phyloP scores from a whole-genome alignment of 2,797 vertebrate species.

The Myotis pilosus region DNA sequence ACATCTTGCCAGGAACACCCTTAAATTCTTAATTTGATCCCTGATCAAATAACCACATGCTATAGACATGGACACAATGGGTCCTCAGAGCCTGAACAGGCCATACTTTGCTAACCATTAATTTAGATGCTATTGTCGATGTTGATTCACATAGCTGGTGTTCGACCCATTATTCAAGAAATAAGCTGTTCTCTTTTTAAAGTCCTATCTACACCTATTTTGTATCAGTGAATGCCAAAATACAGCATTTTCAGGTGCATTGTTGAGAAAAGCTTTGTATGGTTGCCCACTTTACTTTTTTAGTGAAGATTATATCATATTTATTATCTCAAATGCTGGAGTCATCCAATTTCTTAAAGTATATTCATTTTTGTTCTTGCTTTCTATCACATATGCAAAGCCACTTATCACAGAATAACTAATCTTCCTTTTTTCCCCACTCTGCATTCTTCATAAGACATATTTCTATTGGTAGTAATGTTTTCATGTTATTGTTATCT shows the following conservation, averaged over 20 bases:
- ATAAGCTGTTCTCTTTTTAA: slow-evolving; percentile 16
- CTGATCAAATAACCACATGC: not conserved
- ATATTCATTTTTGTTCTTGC: not conserved
- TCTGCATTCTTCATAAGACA: slow-evolving; percentile 30
- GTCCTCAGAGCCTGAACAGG: not conserved
- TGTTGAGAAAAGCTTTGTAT: not conserved
- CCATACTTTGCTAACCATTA: slow-evolving; percentile 7
- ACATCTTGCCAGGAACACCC: not conserved
- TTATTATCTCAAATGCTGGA: not conserved
- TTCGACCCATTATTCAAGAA: slow-evolving; percentile 14
- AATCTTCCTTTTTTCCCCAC: slow-evolving; percentile 42
- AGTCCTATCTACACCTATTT: not conserved
- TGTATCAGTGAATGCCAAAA: not conserved
- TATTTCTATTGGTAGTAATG: slow-evolving; percentile 60
- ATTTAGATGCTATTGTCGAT: not conserved
- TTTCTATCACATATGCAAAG: not conserved
- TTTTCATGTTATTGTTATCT: slow-evolving; percentile 70
- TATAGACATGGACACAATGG: not conserved
- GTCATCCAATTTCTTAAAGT: not conserved
- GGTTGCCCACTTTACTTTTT: not conserved
- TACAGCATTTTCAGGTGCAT: not conserved
- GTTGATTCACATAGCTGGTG: slow-evolving; percentile 6
- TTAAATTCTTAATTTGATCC: not conserved
- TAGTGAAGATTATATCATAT: not conserved
- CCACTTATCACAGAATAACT: slow-evolving; percentile 44